A percentile compares a stretch with the other conserved stretches of the same genome.
These are phyloP conservation scores for Peromyscus leucopus DNA, from an alignment of 2,113 vertebrate species.

Conservation along the genomic window DNA sequence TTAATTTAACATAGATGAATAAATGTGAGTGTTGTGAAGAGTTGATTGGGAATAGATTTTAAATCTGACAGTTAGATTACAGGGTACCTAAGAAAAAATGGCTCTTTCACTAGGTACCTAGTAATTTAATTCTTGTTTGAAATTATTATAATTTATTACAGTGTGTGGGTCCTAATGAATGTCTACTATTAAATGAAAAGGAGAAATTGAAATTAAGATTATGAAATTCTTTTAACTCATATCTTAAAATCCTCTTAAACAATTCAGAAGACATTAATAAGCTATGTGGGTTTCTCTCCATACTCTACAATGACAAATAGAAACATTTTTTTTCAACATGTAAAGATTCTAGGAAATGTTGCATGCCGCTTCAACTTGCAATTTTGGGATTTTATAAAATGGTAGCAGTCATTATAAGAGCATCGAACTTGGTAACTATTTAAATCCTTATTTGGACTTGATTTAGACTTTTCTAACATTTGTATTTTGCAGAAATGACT, in stretches of 20 bases:
- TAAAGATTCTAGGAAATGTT: constrained; percentile 75
- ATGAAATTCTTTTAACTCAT: constrained; percentile 92
- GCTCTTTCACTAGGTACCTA: constrained; percentile 95
- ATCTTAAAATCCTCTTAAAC: constrained; percentile 91
- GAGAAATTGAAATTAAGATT: constrained; percentile 96
- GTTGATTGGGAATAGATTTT: constrained; percentile 97
- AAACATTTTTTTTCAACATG: constrained; percentile 83
- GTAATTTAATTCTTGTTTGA: constrained; percentile 99
- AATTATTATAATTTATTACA: constrained; percentile 99
- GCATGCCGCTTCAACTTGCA: constrained; percentile 77
- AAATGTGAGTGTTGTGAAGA: constrained; percentile 98
- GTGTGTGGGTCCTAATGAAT: constrained; percentile 98
- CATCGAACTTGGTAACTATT: constrained; percentile 75
- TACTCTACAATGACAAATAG: constrained; percentile 84
- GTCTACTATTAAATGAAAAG: constrained; percentile 98
- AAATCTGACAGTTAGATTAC: constrained; percentile 99
- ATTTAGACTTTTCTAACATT: constrained; percentile 65
- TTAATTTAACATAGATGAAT: constrained; percentile 99
- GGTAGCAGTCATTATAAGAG: constrained; percentile 68
- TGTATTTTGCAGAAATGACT: constrained; percentile 71
- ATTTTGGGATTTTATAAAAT: constrained; percentile 78
- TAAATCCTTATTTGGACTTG: constrained; percentile 75
- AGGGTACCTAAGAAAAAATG: constrained; percentile 95
- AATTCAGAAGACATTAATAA: constrained; percentile 89
- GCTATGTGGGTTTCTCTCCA: constrained; percentile 83